Evolutionary conservation across 2,888 invertebrate genomes (phyloP).

Genomic region (Gnatocerus cornutus): DNA sequence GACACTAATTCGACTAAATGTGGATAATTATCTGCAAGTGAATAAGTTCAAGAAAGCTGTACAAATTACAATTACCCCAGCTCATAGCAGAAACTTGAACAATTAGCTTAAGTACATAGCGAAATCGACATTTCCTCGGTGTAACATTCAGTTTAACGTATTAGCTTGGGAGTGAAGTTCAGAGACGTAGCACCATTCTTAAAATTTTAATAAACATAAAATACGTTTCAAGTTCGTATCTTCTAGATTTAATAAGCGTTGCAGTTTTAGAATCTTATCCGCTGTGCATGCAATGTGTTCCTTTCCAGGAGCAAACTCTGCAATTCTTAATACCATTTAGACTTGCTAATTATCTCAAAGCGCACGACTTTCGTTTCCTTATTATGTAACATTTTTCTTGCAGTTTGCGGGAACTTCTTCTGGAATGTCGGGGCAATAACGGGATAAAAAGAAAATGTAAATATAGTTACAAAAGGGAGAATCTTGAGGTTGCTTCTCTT

Average conservation of each 20-base stretch:
- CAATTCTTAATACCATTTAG: constrained; percentile 14
- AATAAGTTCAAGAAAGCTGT: constrained; percentile 57
- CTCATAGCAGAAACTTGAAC: constrained; percentile 58
- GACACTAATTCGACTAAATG: constrained; percentile 59
- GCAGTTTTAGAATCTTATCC: no score
- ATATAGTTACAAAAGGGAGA: constrained; percentile 10
- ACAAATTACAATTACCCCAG: constrained; percentile 59
- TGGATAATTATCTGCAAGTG: constrained; percentile 60
- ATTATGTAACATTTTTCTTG: no score
- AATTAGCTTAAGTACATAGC: constrained; percentile 57
- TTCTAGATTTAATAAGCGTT: constrained; percentile 63
- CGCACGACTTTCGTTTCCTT: neutral
- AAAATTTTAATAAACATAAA: constrained; percentile 60
- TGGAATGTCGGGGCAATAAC: neutral
- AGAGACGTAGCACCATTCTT: constrained; percentile 25
- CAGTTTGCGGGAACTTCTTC: no score
- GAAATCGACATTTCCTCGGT: constrained; percentile 37
- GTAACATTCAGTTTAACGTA: constrained; percentile 23
- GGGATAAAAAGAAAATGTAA: constrained; percentile 4
- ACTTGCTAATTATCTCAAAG: constrained; percentile 16
- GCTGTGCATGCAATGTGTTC: constrained; percentile 22
- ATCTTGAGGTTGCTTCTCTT: constrained; percentile 17
- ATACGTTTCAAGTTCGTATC: constrained; percentile 61
- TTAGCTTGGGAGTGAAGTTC: neutral
- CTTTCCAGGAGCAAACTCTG: constrained; percentile 1